These are phyloP conservation scores for Plectropomus leopardus DNA, from an alignment of 2,113 vertebrate genomes.

Conservation along the genomic window DNA sequence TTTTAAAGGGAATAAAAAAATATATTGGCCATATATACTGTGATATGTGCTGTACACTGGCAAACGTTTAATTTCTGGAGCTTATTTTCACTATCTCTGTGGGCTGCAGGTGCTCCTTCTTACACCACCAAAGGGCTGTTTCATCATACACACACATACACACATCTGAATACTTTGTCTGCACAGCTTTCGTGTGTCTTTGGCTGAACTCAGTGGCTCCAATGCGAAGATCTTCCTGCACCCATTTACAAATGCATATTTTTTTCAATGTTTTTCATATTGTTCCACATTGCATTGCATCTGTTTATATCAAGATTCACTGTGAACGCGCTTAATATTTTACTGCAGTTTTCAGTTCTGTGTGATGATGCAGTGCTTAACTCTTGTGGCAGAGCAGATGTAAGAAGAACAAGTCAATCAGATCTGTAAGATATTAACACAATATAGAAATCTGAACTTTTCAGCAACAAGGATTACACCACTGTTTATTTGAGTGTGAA, in stretches of 20 bases:
- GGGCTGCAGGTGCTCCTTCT: neutral
- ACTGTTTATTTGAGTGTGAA: neutral
- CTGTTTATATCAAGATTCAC: no score
- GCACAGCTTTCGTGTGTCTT: neutral
- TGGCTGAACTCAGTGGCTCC: neutral
- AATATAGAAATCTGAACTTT: slow-evolving; percentile 3
- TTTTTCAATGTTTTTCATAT: neutral
- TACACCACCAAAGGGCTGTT: neutral
- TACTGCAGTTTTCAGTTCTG: neutral
- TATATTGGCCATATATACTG: neutral
- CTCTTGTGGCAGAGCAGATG: neutral
- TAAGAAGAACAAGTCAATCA: neutral
- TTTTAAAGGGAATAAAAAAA: neutral
- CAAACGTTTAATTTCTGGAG: slow-evolving; percentile 6
- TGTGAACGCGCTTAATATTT: no score
- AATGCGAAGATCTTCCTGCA: neutral
- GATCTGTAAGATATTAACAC: neutral
- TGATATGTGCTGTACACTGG: neutral
- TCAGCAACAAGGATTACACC: neutral
- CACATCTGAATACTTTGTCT: neutral
- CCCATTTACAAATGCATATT: neutral
- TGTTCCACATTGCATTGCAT: neutral
- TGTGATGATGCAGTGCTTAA: neutral
- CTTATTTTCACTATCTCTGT: neutral
- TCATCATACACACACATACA: neutral